Evolutionary conservation across 2,113 vertebrate species (phyloP).

Genomic region (Peucedramus taeniatus): DNA sequence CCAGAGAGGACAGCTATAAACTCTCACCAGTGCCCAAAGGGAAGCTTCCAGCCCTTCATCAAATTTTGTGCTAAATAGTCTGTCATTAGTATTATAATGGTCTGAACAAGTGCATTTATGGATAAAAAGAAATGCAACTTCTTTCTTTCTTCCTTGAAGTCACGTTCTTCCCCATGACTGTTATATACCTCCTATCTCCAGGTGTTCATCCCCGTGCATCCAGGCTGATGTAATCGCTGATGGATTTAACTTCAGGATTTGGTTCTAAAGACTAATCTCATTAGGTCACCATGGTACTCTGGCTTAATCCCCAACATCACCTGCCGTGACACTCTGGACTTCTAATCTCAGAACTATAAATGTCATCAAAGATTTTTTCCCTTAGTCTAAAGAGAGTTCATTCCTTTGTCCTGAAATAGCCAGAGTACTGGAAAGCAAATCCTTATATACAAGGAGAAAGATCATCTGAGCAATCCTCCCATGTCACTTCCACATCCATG

Average conservation of each 20-base stretch:
- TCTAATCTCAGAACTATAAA: conserved; percentile 28
- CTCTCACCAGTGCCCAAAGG: not conserved
- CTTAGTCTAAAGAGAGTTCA: not conserved
- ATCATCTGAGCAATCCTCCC: not conserved
- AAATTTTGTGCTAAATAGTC: not conserved
- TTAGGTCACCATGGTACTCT: not conserved
- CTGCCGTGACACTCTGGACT: not conserved
- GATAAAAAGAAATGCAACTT: not conserved
- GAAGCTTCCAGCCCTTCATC: not conserved
- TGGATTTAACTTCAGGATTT: conserved; percentile 31
- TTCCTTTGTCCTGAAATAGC: not conserved
- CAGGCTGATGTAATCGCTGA: not conserved
- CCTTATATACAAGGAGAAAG: not conserved
- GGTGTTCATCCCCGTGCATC: not conserved
- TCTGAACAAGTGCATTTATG: not conserved
- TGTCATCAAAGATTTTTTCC: not conserved
- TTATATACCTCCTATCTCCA: not conserved
- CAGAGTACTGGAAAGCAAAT: not conserved
- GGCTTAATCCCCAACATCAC: not conserved
- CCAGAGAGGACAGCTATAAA: not conserved
- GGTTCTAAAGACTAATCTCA: conserved; percentile 18
- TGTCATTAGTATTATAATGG: not conserved
- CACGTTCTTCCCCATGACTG: not conserved
- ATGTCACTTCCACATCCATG: not conserved
- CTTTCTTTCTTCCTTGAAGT: not conserved